A percentile compares a stretch with the other conserved stretches of the same genome.
phyloP scores from a whole-genome alignment of 1,140 invertebrate species.

The Phymastichus coffea region DNA sequence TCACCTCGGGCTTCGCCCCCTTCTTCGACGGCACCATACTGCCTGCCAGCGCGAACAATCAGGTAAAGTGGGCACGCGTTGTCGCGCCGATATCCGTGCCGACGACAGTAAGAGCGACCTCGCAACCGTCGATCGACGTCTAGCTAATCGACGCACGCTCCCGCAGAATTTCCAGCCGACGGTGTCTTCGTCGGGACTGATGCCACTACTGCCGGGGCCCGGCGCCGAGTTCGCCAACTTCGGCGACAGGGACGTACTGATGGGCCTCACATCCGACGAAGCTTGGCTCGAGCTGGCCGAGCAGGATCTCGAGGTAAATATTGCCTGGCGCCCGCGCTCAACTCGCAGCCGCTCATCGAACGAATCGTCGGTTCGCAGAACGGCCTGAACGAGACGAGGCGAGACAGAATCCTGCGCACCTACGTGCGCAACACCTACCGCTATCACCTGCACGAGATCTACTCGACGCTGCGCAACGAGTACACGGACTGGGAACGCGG shows the following conservation, averaged over 20 bases:
- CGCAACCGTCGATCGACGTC: no score
- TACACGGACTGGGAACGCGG: conserved; percentile 90
- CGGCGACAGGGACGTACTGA: conserved; percentile 74
- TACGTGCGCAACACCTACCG: conserved; percentile 87
- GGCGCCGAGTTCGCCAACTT: conserved; percentile 82
- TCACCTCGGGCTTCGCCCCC: conserved; percentile 85
- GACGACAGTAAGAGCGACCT: background rate
- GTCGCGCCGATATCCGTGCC: no score
- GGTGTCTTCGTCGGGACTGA: conserved; percentile 50
- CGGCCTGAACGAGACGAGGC: conserved; percentile 80
- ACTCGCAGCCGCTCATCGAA: no score
- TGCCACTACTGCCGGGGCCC: conserved; percentile 51
- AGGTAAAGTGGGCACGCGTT: conserved; percentile 36
- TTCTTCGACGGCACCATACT: conserved; percentile 84
- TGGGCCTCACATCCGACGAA: conserved; percentile 69
- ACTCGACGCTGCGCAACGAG: conserved; percentile 86
- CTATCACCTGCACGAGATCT: conserved; percentile 88
- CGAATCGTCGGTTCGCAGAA: conserved; percentile 64
- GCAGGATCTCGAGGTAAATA: conserved; percentile 49
- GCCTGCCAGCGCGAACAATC: conserved; percentile 37
- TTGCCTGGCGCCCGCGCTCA: no score
- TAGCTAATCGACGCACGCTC: no score
- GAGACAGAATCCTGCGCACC: conserved; percentile 81
- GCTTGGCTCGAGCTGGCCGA: conserved; percentile 52
- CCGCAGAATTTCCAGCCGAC: conserved; percentile 51